Conservation (phyloP, 2,888 invertebrate genomes). For the Diarsia dahlii region DNA sequence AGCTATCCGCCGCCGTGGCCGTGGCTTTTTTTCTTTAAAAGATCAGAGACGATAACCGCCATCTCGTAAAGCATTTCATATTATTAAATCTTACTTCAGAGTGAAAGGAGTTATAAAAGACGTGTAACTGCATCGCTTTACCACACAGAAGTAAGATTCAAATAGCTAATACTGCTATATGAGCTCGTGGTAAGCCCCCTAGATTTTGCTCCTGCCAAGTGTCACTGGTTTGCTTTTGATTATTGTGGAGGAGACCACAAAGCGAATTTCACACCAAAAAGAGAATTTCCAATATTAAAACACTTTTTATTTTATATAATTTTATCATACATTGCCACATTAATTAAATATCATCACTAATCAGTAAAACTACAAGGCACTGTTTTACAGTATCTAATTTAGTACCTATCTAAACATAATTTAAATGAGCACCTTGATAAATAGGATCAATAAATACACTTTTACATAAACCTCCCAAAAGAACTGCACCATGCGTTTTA, state of each 20-base stretch:
- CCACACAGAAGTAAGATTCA: too few relatives aligned
- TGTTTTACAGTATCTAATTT: slow-evolving; percentile 20
- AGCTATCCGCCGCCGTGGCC: not conserved
- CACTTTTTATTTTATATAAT: not conserved
- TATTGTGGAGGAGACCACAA: not conserved
- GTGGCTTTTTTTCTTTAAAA: not conserved
- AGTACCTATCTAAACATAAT: slow-evolving; percentile 13
- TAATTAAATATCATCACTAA: not conserved
- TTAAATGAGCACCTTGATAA: slow-evolving; percentile 9
- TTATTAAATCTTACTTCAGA: not conserved
- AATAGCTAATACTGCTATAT: not conserved
- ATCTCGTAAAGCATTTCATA: not conserved
- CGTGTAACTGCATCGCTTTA: too few relatives aligned
- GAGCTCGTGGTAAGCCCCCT: not conserved
- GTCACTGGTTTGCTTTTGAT: not conserved
- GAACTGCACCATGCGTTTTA: slow-evolving; percentile 9
- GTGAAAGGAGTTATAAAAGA: not conserved
- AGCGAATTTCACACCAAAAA: too few relatives aligned
- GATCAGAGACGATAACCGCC: not conserved
- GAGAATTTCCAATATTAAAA: not conserved
- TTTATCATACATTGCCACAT: slow-evolving; percentile 6
- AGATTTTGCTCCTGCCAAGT: not conserved
- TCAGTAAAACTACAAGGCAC: not conserved
- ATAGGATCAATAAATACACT: not conserved
- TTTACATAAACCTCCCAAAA: not conserved